Percentiles rank a stretch among this genome's conserved stretches.
Evolutionary conservation across 2,797 vertebrate genomes (phyloP).

Genomic region (Melanitta fusca): DNA sequence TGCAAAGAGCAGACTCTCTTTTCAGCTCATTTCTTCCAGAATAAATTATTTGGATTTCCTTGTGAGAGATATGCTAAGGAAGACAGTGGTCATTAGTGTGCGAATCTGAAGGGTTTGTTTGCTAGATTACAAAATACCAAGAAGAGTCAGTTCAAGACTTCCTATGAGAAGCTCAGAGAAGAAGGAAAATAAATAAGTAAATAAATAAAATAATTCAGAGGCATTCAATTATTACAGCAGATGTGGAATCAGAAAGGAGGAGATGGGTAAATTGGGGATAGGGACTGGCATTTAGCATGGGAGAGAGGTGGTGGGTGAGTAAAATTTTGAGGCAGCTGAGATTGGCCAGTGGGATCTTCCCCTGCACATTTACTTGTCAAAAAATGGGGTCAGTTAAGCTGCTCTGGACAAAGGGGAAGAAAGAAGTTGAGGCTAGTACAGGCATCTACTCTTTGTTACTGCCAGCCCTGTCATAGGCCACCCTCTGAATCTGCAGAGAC

Average conservation of each 20-base stretch:
- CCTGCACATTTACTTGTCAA: neutral
- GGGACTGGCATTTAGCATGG: neutral
- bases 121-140: neutral
- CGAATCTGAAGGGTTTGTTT: neutral
- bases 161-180: neutral
- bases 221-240: neutral
- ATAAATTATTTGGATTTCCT: neutral
- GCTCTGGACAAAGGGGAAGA: neutral
- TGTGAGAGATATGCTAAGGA: neutral
- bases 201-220: neutral
- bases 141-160: neutral
- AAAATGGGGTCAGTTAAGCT: neutral
- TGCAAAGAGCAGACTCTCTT: neutral
- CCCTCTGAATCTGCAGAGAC: neutral
- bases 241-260: neutral
- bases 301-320: neutral
- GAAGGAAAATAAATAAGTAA: neutral
- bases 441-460: neutral
- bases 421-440: neutral
- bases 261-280: accelerated
- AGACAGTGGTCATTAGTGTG: neutral
- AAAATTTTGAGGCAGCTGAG: neutral
- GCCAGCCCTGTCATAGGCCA: accelerated
- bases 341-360: neutral
- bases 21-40: neutral